A percentile compares a stretch with the other conserved stretches of the same genome.
Evolutionary conservation across 2,888 invertebrate genomes (phyloP).

Genomic region (Diaprepes abbreviatus): DNA sequence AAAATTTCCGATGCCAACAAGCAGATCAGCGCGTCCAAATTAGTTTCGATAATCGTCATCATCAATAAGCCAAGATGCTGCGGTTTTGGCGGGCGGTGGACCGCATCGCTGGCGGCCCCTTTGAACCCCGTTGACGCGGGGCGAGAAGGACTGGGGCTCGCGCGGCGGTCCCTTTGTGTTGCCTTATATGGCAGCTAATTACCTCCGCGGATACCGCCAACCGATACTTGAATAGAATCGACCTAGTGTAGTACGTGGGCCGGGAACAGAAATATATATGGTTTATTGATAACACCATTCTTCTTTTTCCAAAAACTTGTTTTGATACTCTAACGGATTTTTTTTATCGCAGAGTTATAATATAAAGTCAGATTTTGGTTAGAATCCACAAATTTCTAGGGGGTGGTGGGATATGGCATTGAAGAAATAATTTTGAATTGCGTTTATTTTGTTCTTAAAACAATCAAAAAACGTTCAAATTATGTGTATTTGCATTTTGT

Average conservation of each 20-base stretch:
- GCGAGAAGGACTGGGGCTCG: constrained; percentile 59
- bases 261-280: not conserved
- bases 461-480: no score
- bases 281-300: no score
- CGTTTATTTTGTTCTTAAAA: no score
- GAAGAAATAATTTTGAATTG: no score
- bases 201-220: constrained; percentile 62
- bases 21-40: constrained; percentile 53
- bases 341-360: no score
- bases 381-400: no score
- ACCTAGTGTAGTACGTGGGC: constrained; percentile 7
- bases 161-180: constrained; percentile 66
- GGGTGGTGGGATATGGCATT: no score
- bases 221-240: constrained; percentile 55
- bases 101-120: constrained; percentile 60
- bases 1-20: constrained; percentile 44
- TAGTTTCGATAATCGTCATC: constrained; percentile 62
- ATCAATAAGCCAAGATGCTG: constrained; percentile 60
- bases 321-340: no score
- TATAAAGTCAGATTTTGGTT: no score
- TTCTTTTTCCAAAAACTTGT: no score
- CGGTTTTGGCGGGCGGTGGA: constrained; percentile 46
- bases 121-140: constrained; percentile 57
- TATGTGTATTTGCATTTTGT: no score
- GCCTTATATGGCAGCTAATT: constrained; percentile 68